Evolutionary conservation across 23 tunicate genomes (phyloP).

Genomic region (Trididemnum miniatum): DNA sequence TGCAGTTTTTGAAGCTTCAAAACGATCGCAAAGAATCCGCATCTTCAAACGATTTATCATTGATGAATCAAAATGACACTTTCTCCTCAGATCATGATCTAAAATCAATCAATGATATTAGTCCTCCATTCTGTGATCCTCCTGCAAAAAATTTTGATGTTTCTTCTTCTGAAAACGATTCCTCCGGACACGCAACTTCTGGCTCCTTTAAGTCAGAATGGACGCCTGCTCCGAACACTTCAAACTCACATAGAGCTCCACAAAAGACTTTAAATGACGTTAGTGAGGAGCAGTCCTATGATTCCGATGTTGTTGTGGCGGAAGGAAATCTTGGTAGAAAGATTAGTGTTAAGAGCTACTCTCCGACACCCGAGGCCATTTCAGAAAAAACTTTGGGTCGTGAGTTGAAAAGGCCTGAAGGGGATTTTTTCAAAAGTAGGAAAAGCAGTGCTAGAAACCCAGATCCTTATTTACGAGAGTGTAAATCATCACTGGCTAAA

Average conservation of each 20-base stretch:
- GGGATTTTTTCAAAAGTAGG: neutral
- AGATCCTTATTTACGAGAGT: conserved; percentile 29
- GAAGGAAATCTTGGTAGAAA: conserved; percentile 12
- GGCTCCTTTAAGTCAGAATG: neutral
- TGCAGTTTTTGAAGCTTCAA: conserved; percentile 45
- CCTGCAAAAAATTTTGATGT: neutral
- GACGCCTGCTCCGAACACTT: neutral
- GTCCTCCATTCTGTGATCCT: neutral
- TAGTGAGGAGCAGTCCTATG: neutral
- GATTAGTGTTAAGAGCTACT: conserved; percentile 4
- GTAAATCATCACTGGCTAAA: conserved; percentile 56
- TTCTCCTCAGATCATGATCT: neutral
- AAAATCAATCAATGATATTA: neutral
- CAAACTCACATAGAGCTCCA: neutral
- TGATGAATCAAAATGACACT: neutral
- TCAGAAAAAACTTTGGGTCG: neutral
- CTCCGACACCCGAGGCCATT: neutral
- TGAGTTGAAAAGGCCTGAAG: neutral
- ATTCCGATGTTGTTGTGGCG: conserved; percentile 2
- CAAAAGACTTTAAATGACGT: neutral
- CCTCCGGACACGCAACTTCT: neutral
- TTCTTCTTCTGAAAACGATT: conserved; percentile 6
- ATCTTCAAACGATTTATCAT: neutral
- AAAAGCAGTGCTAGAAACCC: neutral
- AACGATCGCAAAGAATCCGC: conserved; percentile 24